Base-by-base conservation (phyloP, 2,113 vertebrate species). In the Phalacrocorax carbo region DNA sequence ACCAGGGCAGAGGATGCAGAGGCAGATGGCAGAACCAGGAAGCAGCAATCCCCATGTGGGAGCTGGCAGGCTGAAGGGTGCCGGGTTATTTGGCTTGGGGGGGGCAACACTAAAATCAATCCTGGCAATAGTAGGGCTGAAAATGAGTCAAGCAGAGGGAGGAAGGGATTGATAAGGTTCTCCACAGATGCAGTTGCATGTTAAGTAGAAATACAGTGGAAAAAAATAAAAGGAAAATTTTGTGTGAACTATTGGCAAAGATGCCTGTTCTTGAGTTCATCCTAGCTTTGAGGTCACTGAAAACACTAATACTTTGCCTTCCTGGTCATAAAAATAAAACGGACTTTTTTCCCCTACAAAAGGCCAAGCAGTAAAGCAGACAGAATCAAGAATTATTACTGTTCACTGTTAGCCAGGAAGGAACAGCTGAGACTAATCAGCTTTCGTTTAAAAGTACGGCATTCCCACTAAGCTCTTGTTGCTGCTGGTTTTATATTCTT, bases 371-470 rank as follows among this genome's bases (percentile, higher is more conserved):
- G 36, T 55, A 72, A 84, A 83, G 80, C 76, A 93, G 77, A 64
- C 30, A 52, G 83, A 89, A 90, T 82, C 92, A 69, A 44, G 62
- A 40, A 62, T 42, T 65, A 29, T 92, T 65, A 49, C 40, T 60
- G 76, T 64, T 96, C 52, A 22, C 57, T 49, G 65, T 40, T 65
- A 79, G 82, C 80, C 77, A 87, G 81, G 85, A 84, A 93, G 76
- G 80, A 94, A 49, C 29, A 85, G 82, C 89, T 61, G 66, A 94
- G 62, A 61, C 80, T 96, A 91, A 95, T 94, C 95, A 95, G 90
- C 94, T 95, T 95, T 69, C 94, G 82, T 78, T 94, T 84, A 54
- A 54, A 82, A 65, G 42, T 89, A 38, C 32, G 65, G 34, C 61
- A 51, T 93, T 86, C 40, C 57, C 61, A 65, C 73, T 96, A 82